phyloP scores from a whole-genome alignment of 1,140 invertebrate species.

The Drosophila kurseongensis region DNA sequence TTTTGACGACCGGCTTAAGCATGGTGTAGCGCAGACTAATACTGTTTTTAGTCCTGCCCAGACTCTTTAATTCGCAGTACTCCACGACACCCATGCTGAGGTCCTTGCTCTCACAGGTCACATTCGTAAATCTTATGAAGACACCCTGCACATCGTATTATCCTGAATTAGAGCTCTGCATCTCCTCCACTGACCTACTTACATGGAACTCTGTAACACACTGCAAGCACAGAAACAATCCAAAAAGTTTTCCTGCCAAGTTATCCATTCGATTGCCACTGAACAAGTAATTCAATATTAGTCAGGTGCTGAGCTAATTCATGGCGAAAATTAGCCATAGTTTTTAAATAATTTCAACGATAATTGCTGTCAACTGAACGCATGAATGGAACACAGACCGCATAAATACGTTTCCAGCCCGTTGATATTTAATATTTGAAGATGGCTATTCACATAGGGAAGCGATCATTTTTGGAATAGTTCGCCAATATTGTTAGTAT shows the following conservation, averaged over 20 bases:
- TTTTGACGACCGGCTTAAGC: not conserved
- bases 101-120: slow-evolving; percentile 43
- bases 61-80: slow-evolving; percentile 19
- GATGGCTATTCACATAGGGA: too few species aligned
- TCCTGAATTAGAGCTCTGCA: not conserved
- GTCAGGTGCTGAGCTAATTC: not conserved
- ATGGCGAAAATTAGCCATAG: not conserved
- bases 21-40: slow-evolving; percentile 22
- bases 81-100: not conserved
- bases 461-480: too few species aligned
- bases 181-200: not conserved
- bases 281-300: not conserved
- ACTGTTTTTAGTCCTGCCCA: slow-evolving; percentile 18
- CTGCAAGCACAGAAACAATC: not conserved
- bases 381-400: not conserved
- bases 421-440: too few species aligned
- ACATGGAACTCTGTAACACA: slow-evolving; percentile 6
- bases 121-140: slow-evolving; percentile 31
- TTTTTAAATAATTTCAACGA: not conserved
- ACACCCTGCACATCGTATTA: not conserved
- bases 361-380: not conserved
- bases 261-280: slow-evolving; percentile 4
- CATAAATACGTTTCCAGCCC: not conserved
- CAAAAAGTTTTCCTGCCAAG: not conserved
- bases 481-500: too few species aligned